phyloP scores from a whole-genome alignment of 2,888 invertebrate genomes.

The Pyralis farinalis region DNA sequence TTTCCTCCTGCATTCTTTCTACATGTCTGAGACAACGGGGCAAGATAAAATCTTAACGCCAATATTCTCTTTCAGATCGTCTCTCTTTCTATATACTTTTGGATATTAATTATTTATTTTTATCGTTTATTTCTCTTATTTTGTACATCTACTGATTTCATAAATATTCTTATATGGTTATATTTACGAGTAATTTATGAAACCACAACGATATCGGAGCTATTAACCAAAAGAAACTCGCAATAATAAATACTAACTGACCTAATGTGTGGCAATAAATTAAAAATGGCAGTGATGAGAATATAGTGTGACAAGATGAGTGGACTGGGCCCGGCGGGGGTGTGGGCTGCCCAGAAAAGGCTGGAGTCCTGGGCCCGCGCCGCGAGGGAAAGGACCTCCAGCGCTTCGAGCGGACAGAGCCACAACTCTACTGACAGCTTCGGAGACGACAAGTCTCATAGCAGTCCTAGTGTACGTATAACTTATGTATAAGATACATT shows the following conservation, averaged over 20 bases:
- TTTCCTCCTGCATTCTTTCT: no score
- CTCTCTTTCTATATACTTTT: no score
- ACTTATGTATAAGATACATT: no score
- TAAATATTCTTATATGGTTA: no score
- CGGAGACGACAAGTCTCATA: conserved; percentile 72
- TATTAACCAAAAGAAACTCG: no score
- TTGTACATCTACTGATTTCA: no score
- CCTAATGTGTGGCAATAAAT: conserved; percentile 11
- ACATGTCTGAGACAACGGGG: no score
- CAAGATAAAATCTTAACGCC: no score
- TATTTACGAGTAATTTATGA: conserved; percentile 5
- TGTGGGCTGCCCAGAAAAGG: conserved; percentile 89
- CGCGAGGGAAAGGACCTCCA: conserved; percentile 84
- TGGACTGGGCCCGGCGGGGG: conserved; percentile 87
- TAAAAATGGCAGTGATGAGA: conserved; percentile 30
- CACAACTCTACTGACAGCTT: conserved; percentile 78
- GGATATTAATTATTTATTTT: no score
- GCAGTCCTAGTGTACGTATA: conserved; percentile 63
- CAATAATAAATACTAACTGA: conserved; percentile 7
- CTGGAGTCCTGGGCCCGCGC: conserved; percentile 89
- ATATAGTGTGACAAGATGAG: conserved; percentile 66
- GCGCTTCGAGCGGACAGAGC: conserved; percentile 79
- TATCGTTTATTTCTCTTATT: no score
- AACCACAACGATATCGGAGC: conserved; percentile 15
- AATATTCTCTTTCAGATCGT: no score